Percentiles rank a stretch among this genome's conserved stretches.
Conservation (phyloP, 30 jellyfish, hydroid and myxozoan genomes). For the Chrysaora quinquecirrha region DNA sequence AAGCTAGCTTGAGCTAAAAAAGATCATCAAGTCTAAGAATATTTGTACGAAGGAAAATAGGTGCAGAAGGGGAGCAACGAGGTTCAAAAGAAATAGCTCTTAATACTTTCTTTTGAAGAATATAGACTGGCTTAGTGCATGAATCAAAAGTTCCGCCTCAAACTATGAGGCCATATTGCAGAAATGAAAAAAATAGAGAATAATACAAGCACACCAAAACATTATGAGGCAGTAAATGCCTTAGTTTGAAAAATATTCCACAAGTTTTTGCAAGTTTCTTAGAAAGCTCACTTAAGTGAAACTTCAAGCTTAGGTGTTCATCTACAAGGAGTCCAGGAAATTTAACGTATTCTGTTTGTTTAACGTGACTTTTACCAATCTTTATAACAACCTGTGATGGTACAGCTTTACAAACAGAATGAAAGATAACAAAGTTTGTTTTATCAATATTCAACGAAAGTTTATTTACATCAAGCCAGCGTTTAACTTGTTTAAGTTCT, state of each 20-base stretch:
- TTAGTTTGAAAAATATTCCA: conserved; percentile 24
- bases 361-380: conserved; percentile 38
- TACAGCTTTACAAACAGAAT: conserved; percentile 30
- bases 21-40: neutral
- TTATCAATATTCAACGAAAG: conserved; percentile 49
- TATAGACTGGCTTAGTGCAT: conserved; percentile 1
- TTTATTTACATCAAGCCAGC: conserved; percentile 70
- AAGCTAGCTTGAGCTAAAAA: neutral
- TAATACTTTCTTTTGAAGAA: neutral
- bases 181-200: neutral
- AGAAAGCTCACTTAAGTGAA: conserved; percentile 5
- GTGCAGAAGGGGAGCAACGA: neutral
- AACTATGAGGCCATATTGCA: conserved; percentile 18
- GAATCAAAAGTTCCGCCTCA: neutral
- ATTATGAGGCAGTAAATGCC: conserved; percentile 2
- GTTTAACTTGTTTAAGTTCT: conserved; percentile 49
- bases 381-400: conserved; percentile 18
- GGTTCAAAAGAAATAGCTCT: conserved; percentile 8
- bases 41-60: neutral
- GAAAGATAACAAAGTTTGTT: conserved; percentile 51
- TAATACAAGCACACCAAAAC: conserved; percentile 10
- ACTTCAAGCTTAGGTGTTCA: conserved; percentile 28
- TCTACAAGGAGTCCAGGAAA: conserved; percentile 40
- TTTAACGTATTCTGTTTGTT: conserved; percentile 47
- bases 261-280: conserved; percentile 30